Conservation (phyloP, 2,113 vertebrate genomes). For the Channa argus region DNA sequence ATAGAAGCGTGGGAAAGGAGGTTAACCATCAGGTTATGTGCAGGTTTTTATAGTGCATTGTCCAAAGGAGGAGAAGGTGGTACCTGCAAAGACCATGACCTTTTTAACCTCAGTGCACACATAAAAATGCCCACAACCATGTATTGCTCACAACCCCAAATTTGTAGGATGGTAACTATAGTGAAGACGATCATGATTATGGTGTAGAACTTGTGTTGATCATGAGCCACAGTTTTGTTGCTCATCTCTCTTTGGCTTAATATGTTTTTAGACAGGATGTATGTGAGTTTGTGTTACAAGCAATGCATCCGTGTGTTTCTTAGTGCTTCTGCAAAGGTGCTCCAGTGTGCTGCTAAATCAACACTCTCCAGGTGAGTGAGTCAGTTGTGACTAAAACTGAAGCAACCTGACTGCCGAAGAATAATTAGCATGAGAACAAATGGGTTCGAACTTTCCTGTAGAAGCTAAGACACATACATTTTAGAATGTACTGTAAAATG, state of each 20-base stretch:
- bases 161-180: constrained; percentile 35
- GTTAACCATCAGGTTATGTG: constrained; percentile 51
- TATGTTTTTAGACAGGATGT: constrained; percentile 30
- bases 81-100: constrained; percentile 30
- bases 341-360: constrained; percentile 29
- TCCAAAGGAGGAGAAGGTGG: constrained; percentile 46
- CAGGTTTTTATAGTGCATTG: constrained; percentile 59
- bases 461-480: no score
- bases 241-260: constrained; percentile 30
- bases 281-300: constrained; percentile 36
- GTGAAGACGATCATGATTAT: constrained; percentile 9
- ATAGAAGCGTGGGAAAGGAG: constrained; percentile 74
- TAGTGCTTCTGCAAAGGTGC: constrained; percentile 27
- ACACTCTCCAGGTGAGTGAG: constrained; percentile 18
- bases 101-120: constrained; percentile 26
- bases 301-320: constrained; percentile 18
- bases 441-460: no score
- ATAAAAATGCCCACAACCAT: constrained; percentile 5
- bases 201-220: constrained; percentile 35
- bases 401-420: neutral
- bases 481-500: no score
- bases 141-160: constrained; percentile 34
- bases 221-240: constrained; percentile 27
- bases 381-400: constrained; percentile 47
- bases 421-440: neutral